Evolutionary conservation across 2,113 vertebrate species (phyloP).

Genomic region (Phaethornis superciliosus): DNA sequence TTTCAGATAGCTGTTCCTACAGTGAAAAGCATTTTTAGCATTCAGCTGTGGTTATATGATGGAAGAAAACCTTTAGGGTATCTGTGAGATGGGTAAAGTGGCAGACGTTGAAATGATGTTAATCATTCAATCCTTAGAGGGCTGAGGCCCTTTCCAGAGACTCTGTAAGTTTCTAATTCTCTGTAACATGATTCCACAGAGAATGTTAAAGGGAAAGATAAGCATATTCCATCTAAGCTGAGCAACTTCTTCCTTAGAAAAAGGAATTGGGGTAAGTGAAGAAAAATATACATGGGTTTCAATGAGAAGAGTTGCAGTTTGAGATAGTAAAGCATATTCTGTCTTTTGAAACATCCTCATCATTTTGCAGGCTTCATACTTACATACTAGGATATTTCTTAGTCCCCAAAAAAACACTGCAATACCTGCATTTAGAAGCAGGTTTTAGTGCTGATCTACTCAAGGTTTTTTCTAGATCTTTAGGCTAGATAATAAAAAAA

Average conservation of each 20-base stretch:
- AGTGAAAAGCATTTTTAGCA: not conserved
- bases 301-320: not conserved
- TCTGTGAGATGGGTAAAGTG: not conserved
- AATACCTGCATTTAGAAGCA: not conserved
- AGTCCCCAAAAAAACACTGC: not conserved
- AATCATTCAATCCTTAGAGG: conserved; percentile 8
- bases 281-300: not conserved
- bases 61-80: not conserved
- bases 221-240: not conserved
- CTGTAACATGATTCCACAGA: not conserved
- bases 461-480: conserved; percentile 31
- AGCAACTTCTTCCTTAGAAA: not conserved
- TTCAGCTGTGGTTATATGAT: not conserved
- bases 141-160: not conserved
- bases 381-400: not conserved
- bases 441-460: not conserved
- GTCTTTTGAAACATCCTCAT: not conserved
- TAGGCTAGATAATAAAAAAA: not conserved
- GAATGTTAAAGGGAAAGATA: conserved; percentile 8
- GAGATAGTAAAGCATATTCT: rapidly evolving
- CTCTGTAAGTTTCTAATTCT: conserved; percentile 28
- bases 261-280: not conserved
- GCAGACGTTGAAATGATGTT: not conserved
- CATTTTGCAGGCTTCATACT: not conserved
- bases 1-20: not conserved